Evolutionary conservation across 2,113 vertebrate genomes (phyloP).

Genomic region (Nesogale talazaci): DNA sequence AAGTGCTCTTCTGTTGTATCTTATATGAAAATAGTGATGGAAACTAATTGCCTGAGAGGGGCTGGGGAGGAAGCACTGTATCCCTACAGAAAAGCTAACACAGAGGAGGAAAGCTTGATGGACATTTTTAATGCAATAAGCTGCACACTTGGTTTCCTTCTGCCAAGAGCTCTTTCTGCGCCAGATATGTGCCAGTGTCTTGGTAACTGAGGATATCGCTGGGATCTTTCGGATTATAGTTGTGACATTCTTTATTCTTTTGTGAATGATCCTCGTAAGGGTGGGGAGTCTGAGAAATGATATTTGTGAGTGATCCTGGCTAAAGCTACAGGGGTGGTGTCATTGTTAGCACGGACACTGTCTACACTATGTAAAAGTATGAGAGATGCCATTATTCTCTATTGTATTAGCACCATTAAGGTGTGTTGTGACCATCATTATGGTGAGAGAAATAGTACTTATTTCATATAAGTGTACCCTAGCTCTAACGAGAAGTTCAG

Average conservation of each 20-base stretch:
- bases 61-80: neutral
- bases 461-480: accelerated
- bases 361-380: neutral
- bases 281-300: neutral
- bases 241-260: neutral
- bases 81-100: neutral
- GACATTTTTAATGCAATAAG: neutral
- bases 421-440: neutral
- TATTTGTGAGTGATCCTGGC: neutral
- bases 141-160: neutral
- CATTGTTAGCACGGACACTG: neutral
- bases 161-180: neutral
- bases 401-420: neutral
- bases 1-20: neutral
- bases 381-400: neutral
- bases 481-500: neutral
- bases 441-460: neutral
- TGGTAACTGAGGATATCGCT: neutral
- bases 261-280: neutral
- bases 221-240: neutral
- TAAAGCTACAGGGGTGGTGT: neutral
- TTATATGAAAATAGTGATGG: constrained; percentile 1
- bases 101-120: neutral
- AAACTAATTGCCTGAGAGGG: neutral
- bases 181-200: neutral